Conservation (phyloP, 2,113 vertebrate species). For the Silurus asotus region DNA sequence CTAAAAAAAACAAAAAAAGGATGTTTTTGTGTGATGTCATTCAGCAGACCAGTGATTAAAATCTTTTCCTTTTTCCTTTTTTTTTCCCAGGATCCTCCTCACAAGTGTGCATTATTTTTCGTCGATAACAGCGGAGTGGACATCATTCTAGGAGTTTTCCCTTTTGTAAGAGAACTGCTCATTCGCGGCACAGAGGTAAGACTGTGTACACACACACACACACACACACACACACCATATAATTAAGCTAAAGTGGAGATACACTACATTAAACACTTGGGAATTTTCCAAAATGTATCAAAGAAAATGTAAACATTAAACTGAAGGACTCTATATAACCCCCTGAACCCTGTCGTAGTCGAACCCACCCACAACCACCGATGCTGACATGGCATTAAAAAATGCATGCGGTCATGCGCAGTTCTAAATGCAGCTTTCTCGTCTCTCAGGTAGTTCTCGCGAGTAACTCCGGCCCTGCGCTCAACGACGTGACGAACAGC, state of each 20-base stretch:
- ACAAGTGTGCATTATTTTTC: constrained; percentile 99
- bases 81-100: constrained; percentile 96
- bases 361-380: too few relatives aligned
- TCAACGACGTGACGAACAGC: constrained; percentile 92
- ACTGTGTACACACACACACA: background rate
- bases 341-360: too few relatives aligned
- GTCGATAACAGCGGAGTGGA: constrained; percentile 99
- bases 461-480: constrained; percentile 92
- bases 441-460: constrained; percentile 86
- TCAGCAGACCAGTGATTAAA: constrained; percentile 63
- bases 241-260: too few relatives aligned
- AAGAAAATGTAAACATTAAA: too few relatives aligned
- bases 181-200: constrained; percentile 93
- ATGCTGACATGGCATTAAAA: too few relatives aligned
- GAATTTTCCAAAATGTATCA: background rate
- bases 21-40: background rate
- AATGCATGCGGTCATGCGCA: background rate
- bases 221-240: background rate
- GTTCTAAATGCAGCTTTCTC: background rate
- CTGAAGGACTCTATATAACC: too few relatives aligned
- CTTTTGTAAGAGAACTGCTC: constrained; percentile 97
- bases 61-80: constrained; percentile 68
- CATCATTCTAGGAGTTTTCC: constrained; percentile 98
- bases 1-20: background rate
- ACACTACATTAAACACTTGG: background rate